Base-by-base conservation (phyloP, 2,797 vertebrate genomes). In the Thaleichthys pacificus region DNA sequence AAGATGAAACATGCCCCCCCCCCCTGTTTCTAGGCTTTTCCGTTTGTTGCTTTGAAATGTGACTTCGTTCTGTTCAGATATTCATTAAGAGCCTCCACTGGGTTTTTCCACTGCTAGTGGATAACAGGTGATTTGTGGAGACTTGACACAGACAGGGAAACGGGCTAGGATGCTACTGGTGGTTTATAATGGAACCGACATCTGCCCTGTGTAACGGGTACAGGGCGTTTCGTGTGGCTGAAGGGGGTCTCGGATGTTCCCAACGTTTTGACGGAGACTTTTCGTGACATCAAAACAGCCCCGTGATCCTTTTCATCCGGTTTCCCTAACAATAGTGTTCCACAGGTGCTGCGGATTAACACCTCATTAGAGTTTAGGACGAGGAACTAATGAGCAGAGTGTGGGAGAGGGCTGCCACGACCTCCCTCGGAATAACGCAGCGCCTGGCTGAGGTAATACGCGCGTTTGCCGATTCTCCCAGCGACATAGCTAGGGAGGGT, bases 301-400 rank as follows among this genome's bases (percentile, higher is more conserved):
- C 9, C 42, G 21, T 17, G 63, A 26, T 12, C 32, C 32, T 66
- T 72, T 66, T 17, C 21, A 38, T 35, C 22, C 30, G 11, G n/a
- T 24, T 24, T 32, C 47, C 12, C 3, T 4, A 66, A 49, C n/a
- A 64, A 22, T 47, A 47, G 65, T 68, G 51, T 26, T 70, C 67
- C 61, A 56, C 76, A 70, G 71, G 71, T 67, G 68, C 30, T 30
- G 11, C 62, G 61, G 1, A 73, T 61, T 54, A 73, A 38, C 61
- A 66, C 22, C 49, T 19, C 30, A 70, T 73, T 73, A 77, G 65
- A 62, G 63, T 22, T 68, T 42, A 28, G 42, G 30, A 68, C 22
- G 24, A 60, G 56, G 28, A 12, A 24, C 15, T 21, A 32, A 66
- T 49, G 22, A 54, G 57, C 24, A 28, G 38, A 38, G 38, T 67